phyloP scores from a whole-genome alignment of 2,888 invertebrate genomes.

The Cheilosia urbana region DNA sequence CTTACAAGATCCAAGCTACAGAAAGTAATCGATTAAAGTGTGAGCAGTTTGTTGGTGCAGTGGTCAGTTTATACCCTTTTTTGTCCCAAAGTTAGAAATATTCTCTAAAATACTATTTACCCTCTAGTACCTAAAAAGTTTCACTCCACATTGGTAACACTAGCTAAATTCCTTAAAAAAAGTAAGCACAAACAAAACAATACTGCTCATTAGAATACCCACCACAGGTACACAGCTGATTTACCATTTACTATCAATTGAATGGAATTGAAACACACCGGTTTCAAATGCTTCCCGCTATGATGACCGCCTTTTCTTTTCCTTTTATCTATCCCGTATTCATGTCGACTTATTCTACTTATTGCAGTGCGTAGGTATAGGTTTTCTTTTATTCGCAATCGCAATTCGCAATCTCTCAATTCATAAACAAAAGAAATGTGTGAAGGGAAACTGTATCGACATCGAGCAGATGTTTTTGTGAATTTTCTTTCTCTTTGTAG shows the following conservation, averaged over 20 bases:
- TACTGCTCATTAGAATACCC: not conserved
- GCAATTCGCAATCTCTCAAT: slow-evolving; percentile 15
- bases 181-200: not conserved
- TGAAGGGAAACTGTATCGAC: slow-evolving; percentile 1
- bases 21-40: too few relatives aligned
- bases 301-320: slow-evolving; percentile 14
- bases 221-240: slow-evolving; percentile 50
- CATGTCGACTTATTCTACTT: not conserved
- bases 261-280: slow-evolving; percentile 48
- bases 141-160: not conserved
- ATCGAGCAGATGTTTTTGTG: slow-evolving; percentile 47
- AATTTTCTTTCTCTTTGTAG: not conserved
- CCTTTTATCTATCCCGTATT: not conserved
- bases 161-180: not conserved
- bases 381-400: slow-evolving; percentile 14
- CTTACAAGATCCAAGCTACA: too few relatives aligned
- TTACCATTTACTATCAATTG: slow-evolving; percentile 2
- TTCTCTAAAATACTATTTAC: too few relatives aligned
- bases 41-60: too few relatives aligned
- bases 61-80: too few relatives aligned
- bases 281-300: slow-evolving; percentile 31
- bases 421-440: slow-evolving; percentile 14
- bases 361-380: not conserved
- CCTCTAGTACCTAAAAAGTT: too few relatives aligned
- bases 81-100: too few relatives aligned